Conservation (phyloP, 2,113 vertebrate species). For the Pseudonaja textilis region DNA sequence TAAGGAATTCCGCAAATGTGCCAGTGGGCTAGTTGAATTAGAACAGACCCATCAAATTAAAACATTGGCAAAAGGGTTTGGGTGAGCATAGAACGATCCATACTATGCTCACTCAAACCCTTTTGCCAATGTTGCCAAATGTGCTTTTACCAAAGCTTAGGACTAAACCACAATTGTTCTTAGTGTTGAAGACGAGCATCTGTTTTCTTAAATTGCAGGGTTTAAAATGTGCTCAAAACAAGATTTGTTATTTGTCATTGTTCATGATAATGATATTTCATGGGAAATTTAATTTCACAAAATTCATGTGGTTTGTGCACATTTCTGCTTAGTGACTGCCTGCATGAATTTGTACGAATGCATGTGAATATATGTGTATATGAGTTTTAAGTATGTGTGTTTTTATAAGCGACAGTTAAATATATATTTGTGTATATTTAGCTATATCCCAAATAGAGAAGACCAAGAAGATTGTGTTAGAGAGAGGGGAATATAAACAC, state of each 20-base stretch:
- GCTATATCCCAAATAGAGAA: neutral
- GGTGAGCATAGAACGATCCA: neutral
- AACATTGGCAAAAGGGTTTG: neutral
- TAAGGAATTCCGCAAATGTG: neutral
- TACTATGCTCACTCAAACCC: too few species aligned
- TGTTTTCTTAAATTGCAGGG: neutral
- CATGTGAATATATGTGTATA: neutral
- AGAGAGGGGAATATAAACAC: neutral
- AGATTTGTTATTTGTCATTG: neutral
- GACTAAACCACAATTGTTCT: neutral
- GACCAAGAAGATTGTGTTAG: neutral
- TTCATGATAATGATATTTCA: neutral
- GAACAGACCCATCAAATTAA: neutral
- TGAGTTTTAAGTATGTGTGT: neutral
- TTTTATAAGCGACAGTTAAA: neutral
- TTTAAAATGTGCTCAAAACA: neutral
- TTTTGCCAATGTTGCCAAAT: too few species aligned
- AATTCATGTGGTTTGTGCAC: neutral
- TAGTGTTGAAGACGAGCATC: neutral
- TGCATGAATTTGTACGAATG: neutral
- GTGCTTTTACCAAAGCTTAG: neutral
- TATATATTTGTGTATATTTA: neutral
- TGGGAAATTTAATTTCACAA: neutral
- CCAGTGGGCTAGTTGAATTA: neutral
- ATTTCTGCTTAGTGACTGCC: neutral